Base-by-base conservation (phyloP, 2,888 invertebrate species). In the Epirrita christyi region DNA sequence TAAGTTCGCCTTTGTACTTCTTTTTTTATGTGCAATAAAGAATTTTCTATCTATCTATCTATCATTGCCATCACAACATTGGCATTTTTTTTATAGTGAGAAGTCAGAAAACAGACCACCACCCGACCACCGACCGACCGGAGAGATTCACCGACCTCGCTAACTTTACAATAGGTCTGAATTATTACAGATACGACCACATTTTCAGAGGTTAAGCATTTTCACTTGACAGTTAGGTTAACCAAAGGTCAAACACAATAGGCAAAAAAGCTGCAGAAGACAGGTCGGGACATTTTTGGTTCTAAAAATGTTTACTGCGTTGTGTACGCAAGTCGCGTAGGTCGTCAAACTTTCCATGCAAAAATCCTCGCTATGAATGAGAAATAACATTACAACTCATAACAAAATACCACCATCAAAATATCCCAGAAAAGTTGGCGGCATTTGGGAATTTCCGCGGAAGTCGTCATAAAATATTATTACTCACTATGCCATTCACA, bases 381-480 rank as follows among this genome's bases (percentile, higher is more conserved):
- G n/a, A 42, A 48, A 29, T n/a, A 47, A 57, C 43, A 57, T 46
- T 42, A 34, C 36, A 36, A 36, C 11, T 38, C 46, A 37, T 41
- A 42, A 46, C 45, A 51, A 50, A 51, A 51, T 36, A 46, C 38
- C 28, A 34, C 38, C 14, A 38, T 38, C 7, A 38, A 13, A 38
- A 38, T 14, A 14, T 5, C 32, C 36, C 6, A 9, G 40, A 37
- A 42, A 56, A 41, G 38, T 52, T 57, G 46, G 51, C 52, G 37
- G 21, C 46, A 42, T 44, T 36, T 11, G 27, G 27, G 47, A 51
- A n/a, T 53, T 59, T 55, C 51, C 45, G 21, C 50, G 51, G 50
- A 55, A 59, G 43, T 40, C 21, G 34, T 48, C 37, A 42, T 58
- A 55, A 59, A 59, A 51, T 36, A 52, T 32, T 44, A 55, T 47